Percentiles rank a stretch among this genome's conserved stretches.
Conservation (phyloP, 92 coral and sea anemone genomes). For the Diadumene lineata region DNA sequence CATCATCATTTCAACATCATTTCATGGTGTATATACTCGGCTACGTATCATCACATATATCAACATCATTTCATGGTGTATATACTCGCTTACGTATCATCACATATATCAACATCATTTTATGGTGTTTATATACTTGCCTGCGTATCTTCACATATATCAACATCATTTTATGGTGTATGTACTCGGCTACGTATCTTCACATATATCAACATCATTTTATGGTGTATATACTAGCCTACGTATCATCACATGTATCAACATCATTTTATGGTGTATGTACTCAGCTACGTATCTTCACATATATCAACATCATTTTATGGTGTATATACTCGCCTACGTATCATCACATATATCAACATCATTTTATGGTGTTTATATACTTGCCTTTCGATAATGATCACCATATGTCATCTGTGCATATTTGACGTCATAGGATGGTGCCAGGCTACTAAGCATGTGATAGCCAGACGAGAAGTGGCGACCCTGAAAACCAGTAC, state of each 20-base stretch:
- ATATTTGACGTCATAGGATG: conserved; percentile 73
- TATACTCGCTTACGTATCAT: too few relatives aligned
- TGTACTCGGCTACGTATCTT: neutral
- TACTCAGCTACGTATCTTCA: too few relatives aligned
- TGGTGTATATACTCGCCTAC: too few relatives aligned
- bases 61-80: neutral
- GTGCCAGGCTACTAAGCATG: conserved; percentile 62
- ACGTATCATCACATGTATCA: neutral
- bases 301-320: neutral
- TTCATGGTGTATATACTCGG: too few relatives aligned
- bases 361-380: neutral
- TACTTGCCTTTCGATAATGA: conserved; percentile 70
- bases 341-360: neutral
- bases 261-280: neutral
- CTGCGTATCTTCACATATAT: too few relatives aligned
- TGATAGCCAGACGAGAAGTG: conserved; percentile 75
- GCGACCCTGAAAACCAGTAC: conserved; percentile 50
- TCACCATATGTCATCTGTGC: conserved; percentile 89
- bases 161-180: neutral
- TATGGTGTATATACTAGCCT: neutral
- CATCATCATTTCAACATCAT: too few relatives aligned
- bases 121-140: too few relatives aligned
- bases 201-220: neutral
- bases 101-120: too few relatives aligned
- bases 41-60: too few relatives aligned